Conservation (phyloP, 1,140 invertebrate genomes). For the Cecropterus lyciades region DNA sequence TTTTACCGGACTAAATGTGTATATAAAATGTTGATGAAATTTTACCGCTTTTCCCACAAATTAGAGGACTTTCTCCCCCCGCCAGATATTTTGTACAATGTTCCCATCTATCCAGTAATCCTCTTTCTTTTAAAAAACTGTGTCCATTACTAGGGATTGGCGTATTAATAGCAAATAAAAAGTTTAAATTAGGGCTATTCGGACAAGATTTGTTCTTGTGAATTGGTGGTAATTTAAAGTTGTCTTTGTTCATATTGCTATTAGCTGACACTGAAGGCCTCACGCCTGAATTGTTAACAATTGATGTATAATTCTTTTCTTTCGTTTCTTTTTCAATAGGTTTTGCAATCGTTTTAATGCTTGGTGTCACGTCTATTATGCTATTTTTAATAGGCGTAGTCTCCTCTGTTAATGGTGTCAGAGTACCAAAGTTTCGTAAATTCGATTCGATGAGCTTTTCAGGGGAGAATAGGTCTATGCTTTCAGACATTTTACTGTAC, state of each 20-base stretch:
- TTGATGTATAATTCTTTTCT: conserved; percentile 31
- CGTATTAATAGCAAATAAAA: conserved; percentile 50
- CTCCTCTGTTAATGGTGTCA: conserved; percentile 72
- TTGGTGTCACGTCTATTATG: conserved; percentile 52
- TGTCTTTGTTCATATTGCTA: conserved; percentile 24
- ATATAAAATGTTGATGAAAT: too few species aligned
- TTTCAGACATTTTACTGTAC: conserved; percentile 58
- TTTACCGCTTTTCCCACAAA: conserved; percentile 54
- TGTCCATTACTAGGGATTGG: conserved; percentile 25
- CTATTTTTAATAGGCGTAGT: conserved; percentile 53
- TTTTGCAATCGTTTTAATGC: conserved; percentile 29
- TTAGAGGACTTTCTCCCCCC: conserved; percentile 59
- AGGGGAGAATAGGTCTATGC: conserved; percentile 40
- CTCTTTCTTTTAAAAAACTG: conserved; percentile 37
- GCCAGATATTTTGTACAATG: conserved; percentile 52
- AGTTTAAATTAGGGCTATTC: conserved; percentile 52
- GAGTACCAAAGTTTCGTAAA: conserved; percentile 42
- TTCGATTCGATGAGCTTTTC: conserved; percentile 41
- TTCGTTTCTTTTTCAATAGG: conserved; percentile 31
- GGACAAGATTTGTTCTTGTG: conserved; percentile 49
- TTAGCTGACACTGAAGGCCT: conserved; percentile 48
- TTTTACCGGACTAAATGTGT: too few species aligned
- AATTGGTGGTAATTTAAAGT: conserved; percentile 66
- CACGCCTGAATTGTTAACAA: conserved; percentile 45
- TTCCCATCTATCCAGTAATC: conserved; percentile 52